These are phyloP conservation scores for Meloidogyne hapla DNA, from an alignment of 1,140 invertebrate genomes.

Conservation along the genomic window DNA sequence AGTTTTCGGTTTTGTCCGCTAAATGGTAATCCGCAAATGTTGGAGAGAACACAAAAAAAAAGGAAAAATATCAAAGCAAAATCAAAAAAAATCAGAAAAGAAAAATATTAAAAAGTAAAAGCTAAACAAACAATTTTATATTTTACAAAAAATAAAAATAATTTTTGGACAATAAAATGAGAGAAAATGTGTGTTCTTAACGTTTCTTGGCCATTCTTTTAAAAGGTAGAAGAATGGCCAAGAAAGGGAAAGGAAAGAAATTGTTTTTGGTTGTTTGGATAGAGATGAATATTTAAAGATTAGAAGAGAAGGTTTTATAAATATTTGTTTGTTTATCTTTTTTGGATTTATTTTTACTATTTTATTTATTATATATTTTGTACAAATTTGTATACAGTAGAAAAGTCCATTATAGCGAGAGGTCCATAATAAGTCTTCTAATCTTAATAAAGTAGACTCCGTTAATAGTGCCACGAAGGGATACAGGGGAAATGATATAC, in stretches of 20 bases:
- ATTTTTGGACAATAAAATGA: neutral
- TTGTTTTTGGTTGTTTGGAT: no score
- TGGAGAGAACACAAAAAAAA: neutral
- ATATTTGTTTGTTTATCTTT: no score
- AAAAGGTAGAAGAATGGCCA: neutral
- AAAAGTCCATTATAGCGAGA: no score
- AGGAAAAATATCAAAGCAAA: neutral
- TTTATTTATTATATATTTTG: no score
- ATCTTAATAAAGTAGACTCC: no score
- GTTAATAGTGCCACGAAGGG: no score
- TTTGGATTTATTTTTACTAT: no score
- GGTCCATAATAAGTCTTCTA: no score
- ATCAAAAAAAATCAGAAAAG: neutral
- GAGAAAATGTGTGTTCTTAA: neutral
- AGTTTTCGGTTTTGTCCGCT: no score
- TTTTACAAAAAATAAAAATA: neutral
- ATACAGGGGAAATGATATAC: no score
- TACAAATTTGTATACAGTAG: no score
- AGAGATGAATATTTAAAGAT: neutral
- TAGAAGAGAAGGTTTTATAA: neutral
- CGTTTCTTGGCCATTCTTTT: neutral
- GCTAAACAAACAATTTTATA: neutral
- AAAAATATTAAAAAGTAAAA: neutral
- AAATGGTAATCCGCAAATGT: no score
- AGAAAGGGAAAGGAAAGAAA: neutral